phyloP scores from a whole-genome alignment of 2,888 invertebrate genomes.

The Ochropleura plecta region DNA sequence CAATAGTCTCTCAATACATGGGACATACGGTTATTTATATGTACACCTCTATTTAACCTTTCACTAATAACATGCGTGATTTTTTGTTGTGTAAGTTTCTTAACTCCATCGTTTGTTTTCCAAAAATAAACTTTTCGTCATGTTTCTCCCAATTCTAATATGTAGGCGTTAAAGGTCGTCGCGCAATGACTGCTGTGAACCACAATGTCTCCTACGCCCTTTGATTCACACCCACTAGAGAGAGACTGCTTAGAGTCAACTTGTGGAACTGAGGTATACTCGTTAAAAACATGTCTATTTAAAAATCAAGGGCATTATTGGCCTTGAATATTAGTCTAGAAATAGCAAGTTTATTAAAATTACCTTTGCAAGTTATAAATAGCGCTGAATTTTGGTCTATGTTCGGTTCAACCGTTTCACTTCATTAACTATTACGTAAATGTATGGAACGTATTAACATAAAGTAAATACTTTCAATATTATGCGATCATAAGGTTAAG shows the following conservation, averaged over 20 bases:
- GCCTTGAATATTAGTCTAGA: neutral
- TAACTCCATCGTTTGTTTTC: neutral
- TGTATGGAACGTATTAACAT: too few relatives aligned
- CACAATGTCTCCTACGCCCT: neutral
- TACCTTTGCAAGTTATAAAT: conserved; percentile 7
- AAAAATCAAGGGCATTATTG: too few relatives aligned
- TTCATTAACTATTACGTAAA: too few relatives aligned
- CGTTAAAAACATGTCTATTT: neutral
- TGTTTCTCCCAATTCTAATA: neutral
- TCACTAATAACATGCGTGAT: neutral
- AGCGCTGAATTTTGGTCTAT: neutral
- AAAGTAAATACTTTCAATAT: too few relatives aligned
- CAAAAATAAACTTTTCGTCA: neutral
- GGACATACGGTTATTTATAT: too few relatives aligned
- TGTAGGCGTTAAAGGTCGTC: neutral
- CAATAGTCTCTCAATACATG: too few relatives aligned
- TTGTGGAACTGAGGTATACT: neutral
- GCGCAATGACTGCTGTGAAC: neutral
- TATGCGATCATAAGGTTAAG: too few relatives aligned
- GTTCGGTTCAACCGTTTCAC: too few relatives aligned
- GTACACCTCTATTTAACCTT: neutral
- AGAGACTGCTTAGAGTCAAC: neutral
- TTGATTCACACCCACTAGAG: neutral
- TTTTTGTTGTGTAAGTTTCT: neutral
- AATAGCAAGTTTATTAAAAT: neutral